A percentile compares a stretch with the other conserved stretches of the same genome.
Conservation (phyloP, 2,113 vertebrate species). For the Macquaria ambigua region DNA sequence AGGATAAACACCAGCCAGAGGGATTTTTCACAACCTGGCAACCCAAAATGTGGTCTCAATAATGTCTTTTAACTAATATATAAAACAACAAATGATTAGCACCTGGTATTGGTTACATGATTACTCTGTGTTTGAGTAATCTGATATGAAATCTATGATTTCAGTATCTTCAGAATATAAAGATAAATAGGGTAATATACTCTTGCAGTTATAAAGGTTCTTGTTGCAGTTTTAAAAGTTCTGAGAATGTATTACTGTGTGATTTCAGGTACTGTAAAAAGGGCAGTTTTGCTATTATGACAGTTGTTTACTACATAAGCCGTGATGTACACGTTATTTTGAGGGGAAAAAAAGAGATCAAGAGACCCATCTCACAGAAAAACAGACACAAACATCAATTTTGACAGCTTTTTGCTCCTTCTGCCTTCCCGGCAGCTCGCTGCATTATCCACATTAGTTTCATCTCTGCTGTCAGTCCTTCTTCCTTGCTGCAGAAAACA, state of each 20-base stretch:
- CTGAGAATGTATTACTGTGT: background rate
- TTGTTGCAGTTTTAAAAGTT: background rate
- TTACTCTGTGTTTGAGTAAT: background rate
- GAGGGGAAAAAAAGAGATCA: background rate
- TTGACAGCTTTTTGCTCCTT: background rate
- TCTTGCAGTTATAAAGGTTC: background rate
- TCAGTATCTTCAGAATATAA: background rate
- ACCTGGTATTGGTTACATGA: background rate
- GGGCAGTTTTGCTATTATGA: background rate
- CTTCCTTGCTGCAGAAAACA: conserved; percentile 30
- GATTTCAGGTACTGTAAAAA: background rate
- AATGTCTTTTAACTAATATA: background rate
- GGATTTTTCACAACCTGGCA: conserved; percentile 2
- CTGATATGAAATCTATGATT: too few relatives aligned
- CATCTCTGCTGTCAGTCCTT: conserved; percentile 16
- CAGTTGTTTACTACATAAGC: background rate
- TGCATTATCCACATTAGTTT: conserved; percentile 28
- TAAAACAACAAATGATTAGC: background rate
- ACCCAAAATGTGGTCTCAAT: background rate
- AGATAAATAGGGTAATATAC: background rate
- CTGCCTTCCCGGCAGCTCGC: background rate
- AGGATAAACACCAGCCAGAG: background rate
- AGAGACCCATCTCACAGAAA: conserved; percentile 4
- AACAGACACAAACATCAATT: conserved; percentile 8
- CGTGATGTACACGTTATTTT: background rate